Evolutionary conservation across 1,140 invertebrate species (phyloP).

Genomic region (Drosophila repleta): DNA sequence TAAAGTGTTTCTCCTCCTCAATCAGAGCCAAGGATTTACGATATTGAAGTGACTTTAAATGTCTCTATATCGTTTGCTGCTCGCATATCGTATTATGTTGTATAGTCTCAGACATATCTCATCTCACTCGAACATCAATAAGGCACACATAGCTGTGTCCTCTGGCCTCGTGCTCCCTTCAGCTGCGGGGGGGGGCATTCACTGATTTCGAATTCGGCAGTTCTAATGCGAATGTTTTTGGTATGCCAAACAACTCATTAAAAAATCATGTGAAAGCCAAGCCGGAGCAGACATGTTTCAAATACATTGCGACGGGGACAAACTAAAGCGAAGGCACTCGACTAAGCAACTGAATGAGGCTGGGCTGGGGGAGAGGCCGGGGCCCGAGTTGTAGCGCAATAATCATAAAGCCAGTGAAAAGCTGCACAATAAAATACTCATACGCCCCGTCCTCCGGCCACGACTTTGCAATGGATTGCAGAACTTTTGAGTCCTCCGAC

Average conservation of each 20-base stretch:
- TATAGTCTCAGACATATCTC: too few relatives aligned
- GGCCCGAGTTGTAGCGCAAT: conserved; percentile 45
- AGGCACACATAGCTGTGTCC: too few relatives aligned
- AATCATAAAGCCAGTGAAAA: conserved; percentile 74
- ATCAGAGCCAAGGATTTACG: not conserved
- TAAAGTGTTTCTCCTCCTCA: not conserved
- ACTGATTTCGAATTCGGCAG: conserved; percentile 50
- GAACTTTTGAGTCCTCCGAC: not conserved
- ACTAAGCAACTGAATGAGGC: conserved; percentile 31
- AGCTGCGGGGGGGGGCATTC: conserved; percentile 16
- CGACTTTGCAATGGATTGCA: not conserved
- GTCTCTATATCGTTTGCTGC: too few relatives aligned
- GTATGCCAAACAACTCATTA: conserved; percentile 49
- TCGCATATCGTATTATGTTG: too few relatives aligned
- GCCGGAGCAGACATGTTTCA: conserved; percentile 43
- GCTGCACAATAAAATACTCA: conserved; percentile 67
- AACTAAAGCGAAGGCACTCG: conserved; percentile 1
- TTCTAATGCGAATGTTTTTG: conserved; percentile 43
- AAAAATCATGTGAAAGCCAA: conserved; percentile 46
- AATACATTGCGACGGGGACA: conserved; percentile 19
- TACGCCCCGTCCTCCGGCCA: not conserved
- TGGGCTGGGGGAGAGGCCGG: not conserved
- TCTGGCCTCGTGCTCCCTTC: too few relatives aligned
- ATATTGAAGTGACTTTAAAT: too few relatives aligned
- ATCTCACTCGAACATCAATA: too few relatives aligned